Evolutionary conservation across 2,113 vertebrate genomes (phyloP).

Genomic region (Sebastes fasciatus): DNA sequence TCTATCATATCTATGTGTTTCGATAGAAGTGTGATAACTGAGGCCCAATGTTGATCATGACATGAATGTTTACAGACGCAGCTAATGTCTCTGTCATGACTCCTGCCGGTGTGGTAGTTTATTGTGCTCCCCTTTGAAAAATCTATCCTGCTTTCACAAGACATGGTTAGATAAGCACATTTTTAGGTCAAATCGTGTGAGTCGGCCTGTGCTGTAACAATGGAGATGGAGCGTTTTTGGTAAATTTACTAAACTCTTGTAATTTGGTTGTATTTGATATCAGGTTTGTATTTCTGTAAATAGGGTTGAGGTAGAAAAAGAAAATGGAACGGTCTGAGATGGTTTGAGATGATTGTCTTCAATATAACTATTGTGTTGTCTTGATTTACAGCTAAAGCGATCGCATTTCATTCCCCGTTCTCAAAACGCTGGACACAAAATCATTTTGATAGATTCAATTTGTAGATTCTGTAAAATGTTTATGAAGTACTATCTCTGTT

Average conservation of each 20-base stretch:
- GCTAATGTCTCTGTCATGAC: conserved; percentile 46
- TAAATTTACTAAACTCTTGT: conserved; percentile 78
- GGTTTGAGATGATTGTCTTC: conserved; percentile 69
- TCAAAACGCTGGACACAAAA: conserved; percentile 28
- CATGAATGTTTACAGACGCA: conserved; percentile 79
- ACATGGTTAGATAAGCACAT: conserved; percentile 82
- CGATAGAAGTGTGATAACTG: conserved; percentile 53
- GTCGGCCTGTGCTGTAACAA: conserved; percentile 67
- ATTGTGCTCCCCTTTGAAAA: conserved; percentile 55
- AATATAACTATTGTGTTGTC: conserved; percentile 73
- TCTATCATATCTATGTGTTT: conserved; percentile 6
- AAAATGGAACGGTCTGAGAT: conserved; percentile 41
- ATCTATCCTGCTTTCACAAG: conserved; percentile 61
- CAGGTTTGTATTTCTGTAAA: conserved; percentile 80
- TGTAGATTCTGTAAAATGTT: conserved; percentile 76
- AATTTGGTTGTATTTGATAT: conserved; percentile 79
- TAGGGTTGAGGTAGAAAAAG: conserved; percentile 51
- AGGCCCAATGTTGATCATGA: conserved; percentile 69
- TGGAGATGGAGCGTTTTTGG: conserved; percentile 66
- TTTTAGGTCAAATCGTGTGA: conserved; percentile 63
- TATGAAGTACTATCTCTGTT: conserved; percentile 74
- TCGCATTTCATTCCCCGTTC: conserved; percentile 47
- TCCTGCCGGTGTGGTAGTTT: conserved; percentile 55
- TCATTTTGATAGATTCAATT: conserved; percentile 75
- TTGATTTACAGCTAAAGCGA: conserved; percentile 70